These are phyloP conservation scores for Yponomeuta plumbellus DNA, from an alignment of 2,888 invertebrate genomes.

Conservation along the genomic window DNA sequence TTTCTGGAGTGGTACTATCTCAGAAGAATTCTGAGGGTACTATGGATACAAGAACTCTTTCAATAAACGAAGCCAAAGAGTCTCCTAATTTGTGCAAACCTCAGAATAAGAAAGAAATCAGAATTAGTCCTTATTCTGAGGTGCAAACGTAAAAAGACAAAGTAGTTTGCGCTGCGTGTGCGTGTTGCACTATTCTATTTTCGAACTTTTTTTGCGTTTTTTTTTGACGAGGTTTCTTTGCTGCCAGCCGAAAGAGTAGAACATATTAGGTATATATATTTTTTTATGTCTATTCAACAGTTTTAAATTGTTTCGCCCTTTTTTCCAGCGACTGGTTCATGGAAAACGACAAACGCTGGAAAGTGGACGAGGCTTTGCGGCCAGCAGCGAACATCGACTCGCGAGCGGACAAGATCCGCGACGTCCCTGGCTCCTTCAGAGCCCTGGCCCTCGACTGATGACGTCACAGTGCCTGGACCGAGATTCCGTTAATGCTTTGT, in stretches of 20 bases:
- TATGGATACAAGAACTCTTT: no score
- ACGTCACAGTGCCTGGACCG: not conserved
- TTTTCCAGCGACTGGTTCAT: constrained; percentile 74
- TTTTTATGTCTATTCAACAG: not conserved
- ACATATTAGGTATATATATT: not conserved
- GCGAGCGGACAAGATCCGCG: constrained; percentile 44
- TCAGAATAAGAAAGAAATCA: no score
- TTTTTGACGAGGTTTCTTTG: not conserved
- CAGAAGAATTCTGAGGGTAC: no score
- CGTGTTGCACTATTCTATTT: no score
- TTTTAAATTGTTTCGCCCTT: not conserved
- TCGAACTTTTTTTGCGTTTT: no score
- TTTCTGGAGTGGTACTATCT: no score
- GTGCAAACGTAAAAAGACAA: no score
- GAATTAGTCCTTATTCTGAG: no score
- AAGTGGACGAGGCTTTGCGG: constrained; percentile 72
- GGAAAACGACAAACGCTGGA: constrained; percentile 77
- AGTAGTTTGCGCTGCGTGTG: no score
- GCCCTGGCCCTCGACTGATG: constrained; percentile 74
- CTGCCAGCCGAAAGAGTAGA: not conserved
- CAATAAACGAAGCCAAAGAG: no score
- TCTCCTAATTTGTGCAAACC: no score
- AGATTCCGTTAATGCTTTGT: no score
- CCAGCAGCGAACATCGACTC: constrained; percentile 51
- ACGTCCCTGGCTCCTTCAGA: constrained; percentile 76